A percentile compares a stretch with the other conserved stretches of the same genome.
Evolutionary conservation across 2,113 vertebrate genomes (phyloP).

Genomic region (Acanthochromis polyacanthus): DNA sequence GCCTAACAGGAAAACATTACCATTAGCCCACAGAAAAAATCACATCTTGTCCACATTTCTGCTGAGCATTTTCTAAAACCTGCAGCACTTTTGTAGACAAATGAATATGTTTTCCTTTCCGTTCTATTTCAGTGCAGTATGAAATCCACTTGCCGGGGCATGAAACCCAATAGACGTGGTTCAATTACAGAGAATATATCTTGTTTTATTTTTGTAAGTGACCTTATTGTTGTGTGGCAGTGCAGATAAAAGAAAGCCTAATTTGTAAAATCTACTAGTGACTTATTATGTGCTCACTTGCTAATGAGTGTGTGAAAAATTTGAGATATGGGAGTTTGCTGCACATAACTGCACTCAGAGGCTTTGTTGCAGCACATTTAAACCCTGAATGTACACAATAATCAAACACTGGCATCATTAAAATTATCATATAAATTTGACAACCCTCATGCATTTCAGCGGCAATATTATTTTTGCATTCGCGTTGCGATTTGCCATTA

Average conservation of each 20-base stretch:
- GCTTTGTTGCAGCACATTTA: slow-evolving; percentile 17
- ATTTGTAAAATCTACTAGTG: slow-evolving; percentile 58
- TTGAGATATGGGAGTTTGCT: slow-evolving; percentile 14
- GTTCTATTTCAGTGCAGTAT: slow-evolving; percentile 24
- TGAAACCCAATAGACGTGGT: slow-evolving; percentile 25
- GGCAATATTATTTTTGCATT: background rate
- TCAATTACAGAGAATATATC: slow-evolving; percentile 42
- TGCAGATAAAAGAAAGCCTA: slow-evolving; percentile 52
- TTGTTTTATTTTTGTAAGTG: slow-evolving; percentile 57
- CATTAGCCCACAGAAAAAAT: slow-evolving; percentile 23
- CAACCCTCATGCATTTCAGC: slow-evolving; percentile 4
- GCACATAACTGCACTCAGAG: slow-evolving; percentile 28
- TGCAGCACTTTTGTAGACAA: background rate
- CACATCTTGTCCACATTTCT: background rate
- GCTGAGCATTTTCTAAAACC: background rate
- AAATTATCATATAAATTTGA: slow-evolving; percentile 17
- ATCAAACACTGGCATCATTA: slow-evolving; percentile 23
- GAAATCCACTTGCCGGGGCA: slow-evolving; percentile 5
- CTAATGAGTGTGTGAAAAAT: slow-evolving; percentile 54
- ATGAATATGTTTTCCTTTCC: background rate
- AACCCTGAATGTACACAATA: slow-evolving; percentile 15
- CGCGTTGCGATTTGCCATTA: background rate
- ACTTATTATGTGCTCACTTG: slow-evolving; percentile 41
- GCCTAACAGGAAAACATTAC: slow-evolving; percentile 16
- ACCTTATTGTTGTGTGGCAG: slow-evolving; percentile 60